phyloP scores from a whole-genome alignment of 2,797 vertebrate genomes.

The Tokudaia tokunoshimensis region DNA sequence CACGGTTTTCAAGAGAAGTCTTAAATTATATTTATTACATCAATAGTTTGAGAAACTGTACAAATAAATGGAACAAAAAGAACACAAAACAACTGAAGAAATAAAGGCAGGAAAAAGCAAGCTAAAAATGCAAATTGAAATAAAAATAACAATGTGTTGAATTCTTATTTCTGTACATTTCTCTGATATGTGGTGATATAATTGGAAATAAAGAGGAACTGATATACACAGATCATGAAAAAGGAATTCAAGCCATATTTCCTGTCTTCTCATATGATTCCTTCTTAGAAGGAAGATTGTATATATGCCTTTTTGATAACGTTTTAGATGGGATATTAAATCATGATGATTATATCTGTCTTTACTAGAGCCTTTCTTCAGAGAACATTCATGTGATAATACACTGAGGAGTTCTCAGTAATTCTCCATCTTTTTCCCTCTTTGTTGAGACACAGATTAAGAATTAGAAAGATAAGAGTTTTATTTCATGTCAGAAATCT shows the following conservation, averaged over 20 bases:
- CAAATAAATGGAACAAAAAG: neutral
- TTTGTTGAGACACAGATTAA: neutral
- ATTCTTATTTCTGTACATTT: neutral
- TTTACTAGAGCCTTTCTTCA: neutral
- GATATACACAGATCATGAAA: neutral
- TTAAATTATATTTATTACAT: neutral
- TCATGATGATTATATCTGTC: neutral
- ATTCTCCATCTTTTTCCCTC: neutral
- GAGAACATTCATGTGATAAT: neutral
- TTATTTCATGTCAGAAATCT: neutral
- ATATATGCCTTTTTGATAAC: neutral
- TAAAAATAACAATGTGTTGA: neutral
- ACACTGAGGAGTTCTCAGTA: rapidly evolving
- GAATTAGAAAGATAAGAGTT: neutral
- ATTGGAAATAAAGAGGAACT: neutral
- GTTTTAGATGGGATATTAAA: neutral
- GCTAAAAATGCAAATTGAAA: neutral
- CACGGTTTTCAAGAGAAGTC: neutral
- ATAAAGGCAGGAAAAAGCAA: neutral
- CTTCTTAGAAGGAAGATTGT: neutral
- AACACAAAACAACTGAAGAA: neutral
- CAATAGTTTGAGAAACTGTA: neutral
- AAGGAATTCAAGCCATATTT: neutral
- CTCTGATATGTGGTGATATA: neutral
- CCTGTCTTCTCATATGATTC: neutral